Evolutionary conservation across 1,140 invertebrate genomes (phyloP).

Genomic region (Lucilia sericata): DNA sequence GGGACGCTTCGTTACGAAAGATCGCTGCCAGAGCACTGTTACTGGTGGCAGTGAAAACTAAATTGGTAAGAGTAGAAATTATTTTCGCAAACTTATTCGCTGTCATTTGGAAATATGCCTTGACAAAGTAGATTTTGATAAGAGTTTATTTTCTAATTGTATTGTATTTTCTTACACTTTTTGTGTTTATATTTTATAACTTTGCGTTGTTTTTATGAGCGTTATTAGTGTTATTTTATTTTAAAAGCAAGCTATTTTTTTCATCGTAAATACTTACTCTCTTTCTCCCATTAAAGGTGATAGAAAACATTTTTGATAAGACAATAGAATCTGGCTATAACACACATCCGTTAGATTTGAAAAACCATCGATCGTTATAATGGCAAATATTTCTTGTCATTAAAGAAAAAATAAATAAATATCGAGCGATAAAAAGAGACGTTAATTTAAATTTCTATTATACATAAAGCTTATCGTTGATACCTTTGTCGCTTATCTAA

Average conservation of each 20-base stretch:
- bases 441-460: neutral
- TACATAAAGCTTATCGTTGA: neutral
- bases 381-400: neutral
- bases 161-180: slow-evolving; percentile 26
- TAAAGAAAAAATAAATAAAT: too few species aligned
- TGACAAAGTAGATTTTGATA: slow-evolving; percentile 35
- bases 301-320: slow-evolving; percentile 7
- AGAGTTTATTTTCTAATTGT: slow-evolving; percentile 41
- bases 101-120: neutral
- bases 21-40: slow-evolving; percentile 14
- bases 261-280: neutral
- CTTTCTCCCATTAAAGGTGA: neutral
- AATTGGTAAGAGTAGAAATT: slow-evolving; percentile 16
- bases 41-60: neutral
- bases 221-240: neutral
- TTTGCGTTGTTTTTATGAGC: slow-evolving; percentile 28
- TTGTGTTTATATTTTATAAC: slow-evolving; percentile 30
- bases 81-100: neutral
- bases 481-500: neutral
- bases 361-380: neutral
- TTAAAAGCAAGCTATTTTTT: neutral
- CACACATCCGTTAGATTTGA: neutral
- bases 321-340: slow-evolving; percentile 4
- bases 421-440: too few species aligned
- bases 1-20: neutral